A percentile compares a stretch with the other conserved stretches of the same genome.
phyloP scores from a whole-genome alignment of 2,797 vertebrate species.

The Brachymystax lenok region DNA sequence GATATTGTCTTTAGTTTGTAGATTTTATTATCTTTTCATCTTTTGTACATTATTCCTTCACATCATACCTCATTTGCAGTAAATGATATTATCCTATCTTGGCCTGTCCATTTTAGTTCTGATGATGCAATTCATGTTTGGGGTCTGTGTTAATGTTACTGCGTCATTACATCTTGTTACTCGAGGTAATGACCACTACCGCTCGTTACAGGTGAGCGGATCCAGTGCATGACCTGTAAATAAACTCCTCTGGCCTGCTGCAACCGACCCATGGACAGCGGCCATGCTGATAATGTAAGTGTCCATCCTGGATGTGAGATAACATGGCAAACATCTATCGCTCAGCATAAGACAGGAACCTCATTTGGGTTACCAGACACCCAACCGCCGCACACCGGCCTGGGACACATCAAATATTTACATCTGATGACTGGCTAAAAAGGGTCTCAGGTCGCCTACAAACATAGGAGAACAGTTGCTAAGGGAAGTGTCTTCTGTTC shows the following conservation, averaged over 20 bases:
- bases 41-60: neutral
- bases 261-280: conserved; percentile 61
- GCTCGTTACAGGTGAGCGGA: conserved; percentile 35
- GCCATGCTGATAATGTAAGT: conserved; percentile 63
- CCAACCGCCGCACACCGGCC: conserved; percentile 48
- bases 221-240: conserved; percentile 68
- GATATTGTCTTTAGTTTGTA: neutral
- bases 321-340: conserved; percentile 69
- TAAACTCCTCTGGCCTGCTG: conserved; percentile 66
- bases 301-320: conserved; percentile 55
- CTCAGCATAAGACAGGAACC: conserved; percentile 64
- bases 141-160: neutral
- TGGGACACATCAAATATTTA: conserved; percentile 75
- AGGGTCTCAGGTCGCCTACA: conserved; percentile 20
- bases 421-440: conserved; percentile 64
- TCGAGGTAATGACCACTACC: conserved; percentile 10
- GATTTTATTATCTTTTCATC: neutral
- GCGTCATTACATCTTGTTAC: conserved; percentile 36
- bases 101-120: neutral
- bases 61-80: no score
- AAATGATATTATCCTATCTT: neutral
- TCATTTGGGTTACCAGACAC: conserved; percentile 74
- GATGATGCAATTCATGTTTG: neutral
- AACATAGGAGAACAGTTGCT: neutral
- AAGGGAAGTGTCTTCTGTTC: neutral